These are phyloP conservation scores for Eudorcas thomsonii DNA, from an alignment of 2,113 vertebrate genomes.

Conservation along the genomic window DNA sequence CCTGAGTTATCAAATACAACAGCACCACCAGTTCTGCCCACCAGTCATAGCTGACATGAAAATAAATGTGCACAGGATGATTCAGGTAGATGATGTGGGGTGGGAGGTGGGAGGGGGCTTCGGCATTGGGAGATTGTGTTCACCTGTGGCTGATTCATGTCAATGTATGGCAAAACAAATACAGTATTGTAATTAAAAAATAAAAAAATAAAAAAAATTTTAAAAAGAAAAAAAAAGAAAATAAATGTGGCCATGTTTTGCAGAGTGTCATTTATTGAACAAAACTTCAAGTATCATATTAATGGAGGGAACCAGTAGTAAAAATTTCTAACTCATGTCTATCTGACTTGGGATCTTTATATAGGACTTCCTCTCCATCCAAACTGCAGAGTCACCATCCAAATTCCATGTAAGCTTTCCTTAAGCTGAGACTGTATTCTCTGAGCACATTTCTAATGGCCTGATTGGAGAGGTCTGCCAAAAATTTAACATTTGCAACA, in stretches of 20 bases:
- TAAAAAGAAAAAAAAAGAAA: neutral
- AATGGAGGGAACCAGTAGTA: neutral
- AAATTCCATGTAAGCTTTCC: neutral
- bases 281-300: neutral
- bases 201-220: too few relatives aligned
- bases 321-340: neutral
- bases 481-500: neutral
- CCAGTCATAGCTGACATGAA: neutral
- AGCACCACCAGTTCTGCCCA: neutral
- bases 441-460: neutral
- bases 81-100: too few relatives aligned
- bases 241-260: neutral
- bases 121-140: too few relatives aligned
- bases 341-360: neutral
- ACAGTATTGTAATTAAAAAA: too few relatives aligned
- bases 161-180: too few relatives aligned
- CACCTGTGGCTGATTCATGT: too few relatives aligned
- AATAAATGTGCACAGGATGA: neutral
- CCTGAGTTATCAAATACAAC: neutral
- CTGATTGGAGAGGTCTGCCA: neutral
- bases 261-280: neutral
- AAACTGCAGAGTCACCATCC: neutral
- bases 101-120: too few relatives aligned
- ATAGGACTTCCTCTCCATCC: neutral
- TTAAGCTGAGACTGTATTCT: neutral